Base-by-base conservation (phyloP, 2,888 invertebrate species). In the Apamea crenata region DNA sequence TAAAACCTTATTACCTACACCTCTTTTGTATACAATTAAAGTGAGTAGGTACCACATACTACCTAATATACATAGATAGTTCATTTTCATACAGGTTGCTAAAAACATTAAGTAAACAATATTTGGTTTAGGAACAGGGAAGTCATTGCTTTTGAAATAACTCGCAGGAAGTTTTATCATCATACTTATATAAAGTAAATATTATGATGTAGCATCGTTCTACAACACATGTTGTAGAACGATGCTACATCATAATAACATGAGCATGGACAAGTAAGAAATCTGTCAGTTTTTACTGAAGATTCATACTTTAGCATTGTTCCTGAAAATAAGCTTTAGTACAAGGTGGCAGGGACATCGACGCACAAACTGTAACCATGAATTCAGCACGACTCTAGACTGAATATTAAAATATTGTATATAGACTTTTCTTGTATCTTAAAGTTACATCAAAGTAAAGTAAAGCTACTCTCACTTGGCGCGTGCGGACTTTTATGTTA, bases 21-120 rank as follows among this genome's bases (percentile, higher is more conserved):
- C 90, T 94, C 90, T 93, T 94, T 94, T 94, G 93, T 94, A 93
- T 94, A 91, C 92, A 95, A 95, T 95, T 95, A 94, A 93, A 95
- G 92, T 91, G 92, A 91, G 91, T 91, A 91, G 47, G 53, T 74
- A 70, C 65, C 16, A 25, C 25, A 10, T 6, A 32, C 25, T 70
- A 36, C 6, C 0, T 32, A 18, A 10, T n/a, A 36, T n/a, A 70
- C 25, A 25, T 12, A 53, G 18, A 18, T 18, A 56, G 32, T 67
- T 63, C 1, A 25, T 47, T 68, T 47, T 25, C 36, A 36, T 25
- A 16, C 4, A 36, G 29, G 18, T 25, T 32, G 10, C n/a, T 44
- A 32, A 2, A 0, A 53, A 69, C 2, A n/a, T 29, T 25, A n/a
- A 18, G 36, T 70, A 47, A 70, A 65, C 10, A 36, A 56, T 56